Base-by-base conservation (phyloP, 2,888 invertebrate species). In the Eueremaeus valkanovi region DNA sequence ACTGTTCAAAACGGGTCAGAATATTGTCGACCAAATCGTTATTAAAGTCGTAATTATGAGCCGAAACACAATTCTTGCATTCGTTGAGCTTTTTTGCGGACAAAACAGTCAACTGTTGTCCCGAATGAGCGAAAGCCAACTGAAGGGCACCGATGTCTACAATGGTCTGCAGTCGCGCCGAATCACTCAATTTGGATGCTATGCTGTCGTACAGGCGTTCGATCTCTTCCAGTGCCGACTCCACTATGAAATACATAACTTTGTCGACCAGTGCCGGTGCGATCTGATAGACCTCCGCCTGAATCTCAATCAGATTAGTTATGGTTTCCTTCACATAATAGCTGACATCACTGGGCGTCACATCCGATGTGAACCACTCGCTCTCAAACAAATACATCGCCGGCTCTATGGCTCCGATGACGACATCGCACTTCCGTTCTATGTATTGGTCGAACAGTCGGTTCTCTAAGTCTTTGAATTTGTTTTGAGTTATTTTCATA, bases 371-470 rank as follows among this genome's bases (percentile, higher is more conserved):
- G 24, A 58, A 73, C 72, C 74, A 74, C 31, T 76, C 63, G 21
- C 33, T 55, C 11, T 55, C 74, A 18, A 72, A 58, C 33, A 70
- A 58, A 84, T 95, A 95, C 95, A 97, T 95, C 78, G 93, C 93
- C 8, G 93, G 93, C 84, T 97, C 96, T 78, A 97, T 94, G 8
- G 92, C 92, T n/a, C 95, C 95, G 31, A 96, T 93, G 16, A 97
- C 86, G 0, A 95, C 95, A 85, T 95, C 95, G 63, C 93, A 91
- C 82, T 95, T 95, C 81, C 92, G 90, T 83, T 96, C 95, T 2
- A 86, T 82, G 78, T 85, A 86, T 0, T 81, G 80, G 31, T 82
- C 81, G 80, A 84, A 83, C 73, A 85, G 78, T 66, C 81, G 81
- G 18, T 81, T 80, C 76, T 84, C 83, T 58, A 84, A 77, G 24